phyloP scores from a whole-genome alignment of 92 coral and sea anemone genomes.

The Umimayanthus kanabou region DNA sequence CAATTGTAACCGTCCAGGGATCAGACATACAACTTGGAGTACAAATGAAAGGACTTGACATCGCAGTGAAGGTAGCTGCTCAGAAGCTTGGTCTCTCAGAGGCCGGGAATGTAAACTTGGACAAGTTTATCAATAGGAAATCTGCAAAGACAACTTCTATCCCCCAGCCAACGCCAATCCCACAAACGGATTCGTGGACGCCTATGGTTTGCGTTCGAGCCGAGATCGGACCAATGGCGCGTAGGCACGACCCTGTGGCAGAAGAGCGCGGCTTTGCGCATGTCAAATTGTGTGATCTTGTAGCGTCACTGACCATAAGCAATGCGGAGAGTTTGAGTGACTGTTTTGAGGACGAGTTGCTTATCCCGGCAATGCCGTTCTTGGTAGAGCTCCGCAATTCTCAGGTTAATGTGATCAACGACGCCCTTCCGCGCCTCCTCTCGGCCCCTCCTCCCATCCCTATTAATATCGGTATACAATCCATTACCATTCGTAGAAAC shows the following conservation, averaged over 20 bases:
- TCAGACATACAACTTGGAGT: slow-evolving; percentile 75
- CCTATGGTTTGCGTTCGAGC: slow-evolving; percentile 73
- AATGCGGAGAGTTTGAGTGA: slow-evolving; percentile 83
- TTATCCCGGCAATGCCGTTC: slow-evolving; percentile 82
- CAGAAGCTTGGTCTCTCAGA: slow-evolving; percentile 73
- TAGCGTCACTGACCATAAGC: slow-evolving; percentile 69
- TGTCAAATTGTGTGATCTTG: slow-evolving; percentile 62
- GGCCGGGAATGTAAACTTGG: slow-evolving; percentile 72
- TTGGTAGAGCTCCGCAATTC: slow-evolving; percentile 73
- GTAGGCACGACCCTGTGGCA: slow-evolving; percentile 71
- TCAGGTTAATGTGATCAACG: slow-evolving; percentile 67
- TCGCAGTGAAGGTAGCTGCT: slow-evolving; percentile 67
- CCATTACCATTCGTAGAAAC: slow-evolving; percentile 67
- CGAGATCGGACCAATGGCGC: slow-evolving; percentile 90
- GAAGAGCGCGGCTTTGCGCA: slow-evolving; percentile 91
- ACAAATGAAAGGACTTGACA: slow-evolving; percentile 73
- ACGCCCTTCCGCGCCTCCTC: slow-evolving; percentile 75
- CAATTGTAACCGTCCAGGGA: slow-evolving; percentile 78
- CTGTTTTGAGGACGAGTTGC: slow-evolving; percentile 88
- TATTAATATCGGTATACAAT: slow-evolving; percentile 75
- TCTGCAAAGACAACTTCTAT: slow-evolving; percentile 56
- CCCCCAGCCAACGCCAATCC: slow-evolving; percentile 40
- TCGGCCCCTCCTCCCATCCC: slow-evolving; percentile 90
- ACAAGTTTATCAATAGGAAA: slow-evolving; percentile 78
- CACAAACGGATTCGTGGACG: slow-evolving; percentile 40